Evolutionary conservation across 2,797 vertebrate species (phyloP), one percentile per base, ranked within the genome.

Genomic region (Poeciliopsis presidionis): DNA sequence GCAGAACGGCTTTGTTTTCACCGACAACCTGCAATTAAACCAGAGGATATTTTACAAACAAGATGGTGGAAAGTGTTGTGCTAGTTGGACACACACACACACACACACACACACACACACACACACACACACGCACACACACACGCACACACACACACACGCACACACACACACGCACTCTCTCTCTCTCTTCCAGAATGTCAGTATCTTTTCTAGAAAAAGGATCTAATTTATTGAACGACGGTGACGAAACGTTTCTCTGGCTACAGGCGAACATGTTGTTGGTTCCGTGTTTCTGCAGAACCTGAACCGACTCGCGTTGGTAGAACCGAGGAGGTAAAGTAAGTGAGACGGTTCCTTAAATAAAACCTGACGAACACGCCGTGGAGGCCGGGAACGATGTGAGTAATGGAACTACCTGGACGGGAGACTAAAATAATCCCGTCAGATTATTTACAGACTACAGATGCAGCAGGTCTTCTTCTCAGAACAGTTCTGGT

Each of bases 381-480:
- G 84, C 57, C 90, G 90, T 82, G 84, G 88, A 85, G 84, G 88
- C 82, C 76, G 80, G 76, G 83, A 74, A 41, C 7, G 39, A 30
- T 57, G 84, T 90, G 84, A 88, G 84, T 85, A 81, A 86, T 83
- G 85, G 39, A 76, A 79, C 84, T 90, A 91, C 25, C 72, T 39
- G 28, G 78, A 88, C 69, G 72, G 81, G 70, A 33, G 41, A 82
- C 76, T 92, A 87, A 78, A 78, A 79, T 13, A 28, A 82, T 81
- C 81, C 81, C 81, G 83, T 80, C 92, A 76, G 88, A 81, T 86
- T 80, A 86, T 81, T 78, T 86, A 89, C 51, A 53, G 84, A 88
- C 87, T 91, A 90, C 81, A 91, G 79, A 88, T 80, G 90, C 76
- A 83, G 91, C 84, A 88, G 86, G 90, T 90, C 76, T 87, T 81